phyloP scores from a whole-genome alignment of 2,113 vertebrate species.

The Sarotherodon lohbergeri region DNA sequence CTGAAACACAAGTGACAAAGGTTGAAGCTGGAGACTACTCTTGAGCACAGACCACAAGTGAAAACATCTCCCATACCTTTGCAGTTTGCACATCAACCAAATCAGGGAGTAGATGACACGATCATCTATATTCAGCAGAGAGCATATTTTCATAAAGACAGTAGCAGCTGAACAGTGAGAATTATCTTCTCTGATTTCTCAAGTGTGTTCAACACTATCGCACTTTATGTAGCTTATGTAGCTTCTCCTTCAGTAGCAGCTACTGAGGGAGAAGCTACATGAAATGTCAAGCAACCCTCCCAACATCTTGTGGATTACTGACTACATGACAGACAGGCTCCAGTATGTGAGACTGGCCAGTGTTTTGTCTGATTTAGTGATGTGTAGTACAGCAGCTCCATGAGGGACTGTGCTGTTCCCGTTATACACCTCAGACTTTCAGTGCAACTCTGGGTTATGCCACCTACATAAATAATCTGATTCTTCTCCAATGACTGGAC shows the following conservation, averaged over 20 bases:
- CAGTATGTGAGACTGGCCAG: neutral
- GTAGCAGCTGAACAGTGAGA: neutral
- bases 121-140: no score
- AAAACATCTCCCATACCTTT: no score
- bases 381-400: neutral
- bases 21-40: no score
- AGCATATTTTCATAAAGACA: no score
- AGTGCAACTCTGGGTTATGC: neutral
- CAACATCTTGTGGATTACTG: neutral
- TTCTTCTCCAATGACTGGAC: neutral
- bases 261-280: neutral
- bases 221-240: neutral
- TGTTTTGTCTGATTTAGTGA: neutral
- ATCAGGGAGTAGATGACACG: no score
- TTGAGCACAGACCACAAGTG: no score
- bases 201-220: neutral
- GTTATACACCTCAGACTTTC: neutral
- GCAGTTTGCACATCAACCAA: no score
- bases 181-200: neutral
- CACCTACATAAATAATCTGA: neutral
- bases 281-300: neutral
- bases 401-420: neutral
- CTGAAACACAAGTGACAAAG: no score
- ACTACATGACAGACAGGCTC: neutral
- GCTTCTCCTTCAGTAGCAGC: neutral